phyloP scores from a whole-genome alignment of 1,140 invertebrate genomes.

The Drosophila mauritiana region DNA sequence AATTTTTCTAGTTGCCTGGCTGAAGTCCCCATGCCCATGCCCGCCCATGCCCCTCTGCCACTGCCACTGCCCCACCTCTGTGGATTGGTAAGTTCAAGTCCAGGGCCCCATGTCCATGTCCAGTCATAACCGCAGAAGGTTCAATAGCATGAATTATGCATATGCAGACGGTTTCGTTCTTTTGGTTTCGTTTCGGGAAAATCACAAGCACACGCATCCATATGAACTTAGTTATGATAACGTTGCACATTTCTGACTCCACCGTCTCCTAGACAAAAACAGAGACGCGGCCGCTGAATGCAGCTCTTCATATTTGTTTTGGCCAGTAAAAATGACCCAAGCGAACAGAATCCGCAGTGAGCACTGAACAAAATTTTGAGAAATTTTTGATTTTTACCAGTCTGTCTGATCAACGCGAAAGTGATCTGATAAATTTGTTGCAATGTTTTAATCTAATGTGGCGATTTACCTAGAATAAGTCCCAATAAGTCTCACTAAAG shows the following conservation, averaged over 20 bases:
- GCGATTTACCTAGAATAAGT: too few relatives aligned
- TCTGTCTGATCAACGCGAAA: too few relatives aligned
- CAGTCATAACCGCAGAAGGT: slow-evolving; percentile 71
- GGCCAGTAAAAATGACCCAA: slow-evolving; percentile 58
- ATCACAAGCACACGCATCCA: slow-evolving; percentile 73
- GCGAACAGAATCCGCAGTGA: slow-evolving; percentile 49
- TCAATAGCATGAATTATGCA: slow-evolving; percentile 84
- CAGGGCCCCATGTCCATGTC: slow-evolving; percentile 59
- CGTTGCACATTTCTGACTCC: slow-evolving; percentile 74
- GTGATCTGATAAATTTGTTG: too few relatives aligned
- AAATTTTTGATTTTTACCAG: background rate
- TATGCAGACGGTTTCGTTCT: slow-evolving; percentile 78
- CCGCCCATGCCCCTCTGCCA: background rate
- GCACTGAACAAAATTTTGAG: slow-evolving; percentile 23
- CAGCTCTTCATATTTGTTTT: slow-evolving; percentile 68
- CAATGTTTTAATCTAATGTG: too few relatives aligned
- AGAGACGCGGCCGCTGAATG: slow-evolving; percentile 33
- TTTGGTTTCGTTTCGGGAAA: slow-evolving; percentile 56
- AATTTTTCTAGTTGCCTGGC: slow-evolving; percentile 76
- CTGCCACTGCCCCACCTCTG: background rate
- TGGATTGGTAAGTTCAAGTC: slow-evolving; percentile 59
- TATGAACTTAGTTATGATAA: slow-evolving; percentile 82
- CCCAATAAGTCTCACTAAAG: too few relatives aligned
- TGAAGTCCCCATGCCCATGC: slow-evolving; percentile 25
- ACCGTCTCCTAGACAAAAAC: slow-evolving; percentile 25